These are phyloP conservation scores for Asobara japonica DNA, from an alignment of 1,140 invertebrate species.

Conservation along the genomic window DNA sequence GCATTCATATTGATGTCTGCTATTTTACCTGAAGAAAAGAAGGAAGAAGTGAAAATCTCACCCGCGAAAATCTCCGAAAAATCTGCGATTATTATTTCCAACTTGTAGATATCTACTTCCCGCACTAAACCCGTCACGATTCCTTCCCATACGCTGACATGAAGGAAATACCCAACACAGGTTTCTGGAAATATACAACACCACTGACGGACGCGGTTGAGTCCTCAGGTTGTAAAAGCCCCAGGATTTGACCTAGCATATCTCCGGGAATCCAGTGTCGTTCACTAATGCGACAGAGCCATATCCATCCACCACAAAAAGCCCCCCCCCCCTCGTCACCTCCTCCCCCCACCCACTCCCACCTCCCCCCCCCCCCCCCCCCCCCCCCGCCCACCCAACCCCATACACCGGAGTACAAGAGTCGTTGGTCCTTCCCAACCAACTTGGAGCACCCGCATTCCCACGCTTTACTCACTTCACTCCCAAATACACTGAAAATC, in stretches of 20 bases:
- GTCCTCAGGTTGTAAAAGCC: background rate
- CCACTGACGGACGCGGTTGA: background rate
- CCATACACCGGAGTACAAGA: too few relatives aligned
- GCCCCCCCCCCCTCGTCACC: background rate
- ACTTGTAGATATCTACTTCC: too few relatives aligned
- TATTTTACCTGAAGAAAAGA: too few relatives aligned
- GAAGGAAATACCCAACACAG: background rate
- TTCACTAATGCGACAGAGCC: background rate
- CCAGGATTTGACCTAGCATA: background rate
- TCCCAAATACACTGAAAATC: background rate
- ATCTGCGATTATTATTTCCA: too few relatives aligned
- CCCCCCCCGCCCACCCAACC: background rate
- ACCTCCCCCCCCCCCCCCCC: too few relatives aligned
- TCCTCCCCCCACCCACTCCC: too few relatives aligned
- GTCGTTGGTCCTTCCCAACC: background rate
- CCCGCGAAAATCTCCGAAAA: too few relatives aligned
- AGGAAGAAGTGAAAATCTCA: too few relatives aligned
- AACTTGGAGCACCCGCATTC: background rate
- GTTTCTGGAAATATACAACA: background rate
- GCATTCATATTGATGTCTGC: too few relatives aligned
- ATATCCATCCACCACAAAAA: background rate
- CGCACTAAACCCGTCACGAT: too few relatives aligned
- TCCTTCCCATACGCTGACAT: too few relatives aligned
- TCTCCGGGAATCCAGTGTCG: slow-evolving; percentile 2
- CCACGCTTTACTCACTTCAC: background rate